Base-by-base conservation (phyloP, 2,888 invertebrate species). In the Ectemnius lituratus region DNA sequence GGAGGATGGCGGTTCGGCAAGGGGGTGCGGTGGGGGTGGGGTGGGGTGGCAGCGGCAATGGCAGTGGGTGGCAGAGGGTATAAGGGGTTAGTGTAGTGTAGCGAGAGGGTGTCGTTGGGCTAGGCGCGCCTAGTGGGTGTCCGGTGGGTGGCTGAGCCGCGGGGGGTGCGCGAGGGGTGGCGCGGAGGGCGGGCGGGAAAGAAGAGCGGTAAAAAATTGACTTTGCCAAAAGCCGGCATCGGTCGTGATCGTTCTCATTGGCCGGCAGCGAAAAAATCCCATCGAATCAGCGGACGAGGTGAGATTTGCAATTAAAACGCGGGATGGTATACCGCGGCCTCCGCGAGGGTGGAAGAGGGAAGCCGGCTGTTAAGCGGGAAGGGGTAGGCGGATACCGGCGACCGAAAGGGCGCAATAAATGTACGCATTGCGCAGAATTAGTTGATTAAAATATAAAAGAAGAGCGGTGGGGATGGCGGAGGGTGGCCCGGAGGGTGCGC, bases 381-480 rank as follows among this genome's bases (percentile, higher is more conserved):
- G 80, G 74, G 78, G 80, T 77, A 70, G 77, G 74, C 72, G 82
- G 81, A 73, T 80, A 73, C 73, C 77, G 77, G 61, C 79, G 78
- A 77, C 82, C 83, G 84, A 86, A 87, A 87, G 86, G 87, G 87
- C 87, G 87, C 84, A 86, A 88, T 88, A 88, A 89, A 89, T 88
- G 89, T 89, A 89, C 89, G 89, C 89, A 89, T 87, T 88, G 89
- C 88, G 89, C 89, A 89, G 90, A 89, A 89, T 90, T 90, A 90
- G 90, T 90, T 90, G 90, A 90, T 90, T 90, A 90, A 90, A 90
- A 90, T 90, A 90, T 90, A 90, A 90, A 89, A 89, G 89, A 88
- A 88, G 89, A 83, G 81, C 81, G 84, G 82, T 83, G 83, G 83
- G 83, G 80, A 84, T 82, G 74, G 75, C 65, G 70, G 79, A 76